phyloP scores from a whole-genome alignment of 2,888 invertebrate species.

The Dasypolia templi region DNA sequence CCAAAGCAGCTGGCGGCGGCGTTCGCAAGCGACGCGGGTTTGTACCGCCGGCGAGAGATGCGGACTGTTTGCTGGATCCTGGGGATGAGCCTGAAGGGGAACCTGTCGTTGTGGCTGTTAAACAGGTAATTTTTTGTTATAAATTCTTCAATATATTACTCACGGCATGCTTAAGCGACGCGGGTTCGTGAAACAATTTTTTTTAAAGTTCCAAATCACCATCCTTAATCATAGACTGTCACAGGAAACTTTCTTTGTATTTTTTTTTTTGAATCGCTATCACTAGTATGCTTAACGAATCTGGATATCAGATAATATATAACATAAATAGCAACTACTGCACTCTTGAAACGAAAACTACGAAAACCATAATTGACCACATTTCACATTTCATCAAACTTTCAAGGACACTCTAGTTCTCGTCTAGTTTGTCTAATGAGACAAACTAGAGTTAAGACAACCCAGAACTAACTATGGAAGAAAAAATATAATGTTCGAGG shows the following conservation, averaged over 20 bases:
- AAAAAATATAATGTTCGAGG: too few species aligned
- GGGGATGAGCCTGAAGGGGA: constrained; percentile 84
- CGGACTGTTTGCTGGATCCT: constrained; percentile 84
- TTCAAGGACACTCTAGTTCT: too few species aligned
- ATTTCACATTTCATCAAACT: too few species aligned
- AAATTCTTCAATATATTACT: background rate
- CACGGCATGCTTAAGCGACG: background rate
- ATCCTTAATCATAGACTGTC: background rate
- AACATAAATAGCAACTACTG: too few species aligned
- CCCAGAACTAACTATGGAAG: too few species aligned
- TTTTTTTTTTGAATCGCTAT: too few species aligned
- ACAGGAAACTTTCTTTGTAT: background rate
- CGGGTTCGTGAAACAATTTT: background rate
- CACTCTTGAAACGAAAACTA: too few species aligned
- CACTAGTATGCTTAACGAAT: too few species aligned
- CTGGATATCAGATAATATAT: too few species aligned
- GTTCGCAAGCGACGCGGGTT: constrained; percentile 87
- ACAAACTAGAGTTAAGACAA: too few species aligned
- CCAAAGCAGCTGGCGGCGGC: constrained; percentile 69
- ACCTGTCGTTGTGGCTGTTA: constrained; percentile 76
- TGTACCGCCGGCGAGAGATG: constrained; percentile 91
- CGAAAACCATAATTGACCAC: too few species aligned
- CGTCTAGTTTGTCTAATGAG: too few species aligned
- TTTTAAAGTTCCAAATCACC: background rate
- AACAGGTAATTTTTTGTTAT: constrained; percentile 43